These are phyloP conservation scores for Colius striatus DNA, from an alignment of 2,113 vertebrate genomes.

Conservation along the genomic window DNA sequence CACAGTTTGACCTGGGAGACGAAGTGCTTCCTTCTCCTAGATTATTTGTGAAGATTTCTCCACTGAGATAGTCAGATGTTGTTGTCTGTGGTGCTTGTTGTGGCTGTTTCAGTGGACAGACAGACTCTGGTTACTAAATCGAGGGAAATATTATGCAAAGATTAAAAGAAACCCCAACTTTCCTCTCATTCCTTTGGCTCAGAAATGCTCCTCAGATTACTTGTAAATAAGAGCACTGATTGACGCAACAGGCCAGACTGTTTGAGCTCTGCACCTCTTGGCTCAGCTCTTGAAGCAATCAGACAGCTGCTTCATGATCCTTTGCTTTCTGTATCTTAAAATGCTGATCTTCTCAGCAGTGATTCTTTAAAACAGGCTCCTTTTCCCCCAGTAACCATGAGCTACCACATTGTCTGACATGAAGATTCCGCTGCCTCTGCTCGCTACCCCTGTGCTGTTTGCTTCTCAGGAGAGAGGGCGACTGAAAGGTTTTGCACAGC, in stretches of 20 bases:
- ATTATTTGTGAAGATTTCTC: not conserved
- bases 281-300: not conserved
- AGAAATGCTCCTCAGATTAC: constrained; percentile 6
- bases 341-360: not conserved
- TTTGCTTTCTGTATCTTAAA: not conserved
- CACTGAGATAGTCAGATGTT: not conserved
- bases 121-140: not conserved
- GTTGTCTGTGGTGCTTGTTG: not conserved
- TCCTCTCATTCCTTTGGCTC: not conserved
- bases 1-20: not conserved
- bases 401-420: not conserved
- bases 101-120: not conserved
- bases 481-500: not conserved
- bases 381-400: not conserved
- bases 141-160: not conserved
- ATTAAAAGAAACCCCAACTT: not conserved
- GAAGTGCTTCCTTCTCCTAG: not conserved
- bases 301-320: not conserved
- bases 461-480: not conserved
- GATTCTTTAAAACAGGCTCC: not conserved
- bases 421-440: not conserved
- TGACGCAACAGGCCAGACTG: not conserved
- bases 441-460: not conserved
- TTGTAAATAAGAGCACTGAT: not conserved
- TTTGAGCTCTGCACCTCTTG: not conserved